These are phyloP conservation scores for Peromyscus maniculatus DNA, from an alignment of 2,113 vertebrate species.

Conservation along the genomic window DNA sequence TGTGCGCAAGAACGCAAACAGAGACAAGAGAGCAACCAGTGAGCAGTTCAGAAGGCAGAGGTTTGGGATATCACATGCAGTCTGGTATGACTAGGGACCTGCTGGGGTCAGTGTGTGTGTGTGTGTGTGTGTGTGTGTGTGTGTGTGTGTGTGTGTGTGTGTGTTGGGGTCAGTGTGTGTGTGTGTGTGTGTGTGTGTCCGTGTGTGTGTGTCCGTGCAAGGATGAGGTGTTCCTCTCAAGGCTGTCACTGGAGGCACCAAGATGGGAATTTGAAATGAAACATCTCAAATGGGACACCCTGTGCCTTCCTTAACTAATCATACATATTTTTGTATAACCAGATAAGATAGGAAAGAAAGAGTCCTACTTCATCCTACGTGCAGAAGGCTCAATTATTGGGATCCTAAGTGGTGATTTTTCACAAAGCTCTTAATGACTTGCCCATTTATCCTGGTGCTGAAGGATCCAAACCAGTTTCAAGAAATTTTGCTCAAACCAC, in stretches of 20 bases:
- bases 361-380: background rate
- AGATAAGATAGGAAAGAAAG: background rate
- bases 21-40: background rate
- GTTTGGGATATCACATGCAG: background rate
- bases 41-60: background rate
- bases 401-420: slow-evolving; percentile 39
- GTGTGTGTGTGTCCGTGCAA: background rate
- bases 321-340: background rate
- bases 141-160: background rate
- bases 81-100: background rate
- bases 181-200: background rate
- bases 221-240: background rate
- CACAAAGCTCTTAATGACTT: slow-evolving; percentile 37
- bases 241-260: background rate
- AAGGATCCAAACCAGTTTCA: slow-evolving; percentile 23
- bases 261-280: background rate
- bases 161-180: background rate
- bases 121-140: background rate
- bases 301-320: background rate
- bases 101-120: background rate
- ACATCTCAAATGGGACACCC: background rate
- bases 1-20: background rate
- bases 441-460: background rate
- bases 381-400: background rate
- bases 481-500: background rate